Conservation (phyloP, 2,113 vertebrate genomes). For the Apteryx owenii region DNA sequence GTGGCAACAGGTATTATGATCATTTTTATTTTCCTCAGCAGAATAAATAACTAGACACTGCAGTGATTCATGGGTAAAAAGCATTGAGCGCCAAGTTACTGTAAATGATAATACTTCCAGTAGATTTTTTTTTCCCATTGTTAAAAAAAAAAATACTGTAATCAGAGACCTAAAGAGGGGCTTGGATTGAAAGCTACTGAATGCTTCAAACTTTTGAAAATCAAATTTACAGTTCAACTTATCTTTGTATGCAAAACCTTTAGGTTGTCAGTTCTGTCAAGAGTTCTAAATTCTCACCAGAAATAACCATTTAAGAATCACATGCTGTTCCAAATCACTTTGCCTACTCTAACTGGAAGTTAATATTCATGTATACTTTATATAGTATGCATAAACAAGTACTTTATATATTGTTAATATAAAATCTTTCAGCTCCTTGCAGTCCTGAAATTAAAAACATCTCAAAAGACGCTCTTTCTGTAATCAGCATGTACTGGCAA, state of each 20-base stretch:
- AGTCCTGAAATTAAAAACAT: conserved; percentile 87
- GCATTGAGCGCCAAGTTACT: neutral
- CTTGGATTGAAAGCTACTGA: neutral
- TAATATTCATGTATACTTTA: neutral
- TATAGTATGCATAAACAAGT: neutral
- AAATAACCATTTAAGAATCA: neutral
- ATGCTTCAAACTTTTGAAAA: neutral
- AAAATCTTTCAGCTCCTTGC: conserved; percentile 85
- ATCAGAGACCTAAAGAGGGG: neutral
- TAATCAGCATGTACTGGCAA: conserved; percentile 79
- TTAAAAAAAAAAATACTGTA: neutral
- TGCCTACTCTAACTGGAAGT: neutral
- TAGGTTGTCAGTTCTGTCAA: neutral
- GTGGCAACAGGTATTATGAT: conserved; percentile 81
- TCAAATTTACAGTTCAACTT: neutral
- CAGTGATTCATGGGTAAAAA: neutral
- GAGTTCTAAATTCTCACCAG: neutral
- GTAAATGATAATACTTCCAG: too few species aligned
- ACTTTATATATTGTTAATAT: neutral
- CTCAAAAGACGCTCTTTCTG: conserved; percentile 75
- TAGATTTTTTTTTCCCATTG: neutral
- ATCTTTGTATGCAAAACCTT: neutral
- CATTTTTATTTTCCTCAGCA: accelerated
- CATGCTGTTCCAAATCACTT: neutral
- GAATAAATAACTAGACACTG: neutral